Base-by-base conservation (phyloP, 2,888 invertebrate genomes). In the Oxyscelio sp. region DNA sequence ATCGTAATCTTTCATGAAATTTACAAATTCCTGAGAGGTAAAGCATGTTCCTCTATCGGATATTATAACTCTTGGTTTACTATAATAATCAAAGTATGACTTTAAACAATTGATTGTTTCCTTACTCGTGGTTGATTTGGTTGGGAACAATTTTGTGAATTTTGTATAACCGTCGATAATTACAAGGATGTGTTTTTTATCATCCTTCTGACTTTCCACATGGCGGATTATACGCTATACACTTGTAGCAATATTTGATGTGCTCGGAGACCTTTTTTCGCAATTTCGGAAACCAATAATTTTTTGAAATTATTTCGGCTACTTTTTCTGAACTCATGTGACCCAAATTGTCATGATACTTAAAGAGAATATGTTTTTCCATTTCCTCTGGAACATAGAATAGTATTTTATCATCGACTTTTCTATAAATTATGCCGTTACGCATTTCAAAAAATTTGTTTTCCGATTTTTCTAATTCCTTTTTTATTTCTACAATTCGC, bases 91-190 rank as follows among this genome's bases (percentile, higher is more conserved):
- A 50, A 88, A 87, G 58, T 75, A 86, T 17, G 80, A 50, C 4
- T 8, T 9, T 31, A 83, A 19, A 40, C 70, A 59, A 5, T 61
- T 24, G 24, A 87, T 81, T 0, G 68, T 80, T 27, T 88, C 89
- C 8, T 24, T 56, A 1, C 52, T 68, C 0, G 65, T 11, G 4
- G 87, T 75, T 13, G 86, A 65, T 50, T 85, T 87, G 0, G 81
- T 85, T 1, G 90, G 54, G 66, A 89, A 89, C 0, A 91, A 45
- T n/a, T 45, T 54, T 0, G 19, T 13, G 68, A 88, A 91, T 81
- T 90, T 92, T 0, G 90, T 85, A 54, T 90, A 91, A 0, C 5
- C 43, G 21, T 71, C 70, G 1, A 71, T n/a, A 1, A 58, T 19
- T 0, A 58, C 70, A 5, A 71, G 22, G 1, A 58, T 17, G 19